phyloP scores from a whole-genome alignment of 2,888 invertebrate species.

The Machimus atricapillus region DNA sequence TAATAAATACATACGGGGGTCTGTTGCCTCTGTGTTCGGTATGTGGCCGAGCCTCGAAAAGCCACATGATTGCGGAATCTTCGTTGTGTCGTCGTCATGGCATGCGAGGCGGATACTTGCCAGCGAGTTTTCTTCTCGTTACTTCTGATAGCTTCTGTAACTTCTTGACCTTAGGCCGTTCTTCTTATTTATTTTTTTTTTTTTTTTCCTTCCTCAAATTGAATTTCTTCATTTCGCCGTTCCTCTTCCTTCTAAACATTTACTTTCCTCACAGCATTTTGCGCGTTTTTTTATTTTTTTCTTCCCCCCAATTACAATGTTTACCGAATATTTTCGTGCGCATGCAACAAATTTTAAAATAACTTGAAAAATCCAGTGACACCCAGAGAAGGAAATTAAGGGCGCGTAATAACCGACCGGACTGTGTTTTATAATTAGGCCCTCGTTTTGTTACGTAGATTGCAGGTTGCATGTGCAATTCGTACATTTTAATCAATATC shows the following conservation, averaged over 20 bases:
- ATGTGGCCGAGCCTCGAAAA: background rate
- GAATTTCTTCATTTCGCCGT: background rate
- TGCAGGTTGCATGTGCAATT: background rate
- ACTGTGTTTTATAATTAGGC: background rate
- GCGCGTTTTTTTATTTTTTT: background rate
- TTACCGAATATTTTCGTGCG: no score
- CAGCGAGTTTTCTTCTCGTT: background rate
- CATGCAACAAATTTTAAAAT: background rate
- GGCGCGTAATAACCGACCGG: background rate
- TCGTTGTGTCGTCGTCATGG: background rate
- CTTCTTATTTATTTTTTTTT: background rate
- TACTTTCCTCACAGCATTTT: background rate
- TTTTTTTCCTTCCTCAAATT: background rate
- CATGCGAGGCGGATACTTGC: background rate
- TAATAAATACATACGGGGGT: background rate
- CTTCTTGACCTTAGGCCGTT: background rate
- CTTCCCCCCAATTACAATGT: no score
- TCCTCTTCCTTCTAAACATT: background rate
- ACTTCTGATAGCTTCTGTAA: background rate
- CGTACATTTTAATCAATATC: background rate
- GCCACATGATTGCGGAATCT: constrained; percentile 32
- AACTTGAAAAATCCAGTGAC: background rate
- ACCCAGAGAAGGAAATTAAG: background rate
- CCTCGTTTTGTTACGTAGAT: background rate
- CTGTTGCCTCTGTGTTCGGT: background rate